These are phyloP conservation scores for Platycnemis pennipes DNA, from an alignment of 2,888 invertebrate species.

Conservation along the genomic window DNA sequence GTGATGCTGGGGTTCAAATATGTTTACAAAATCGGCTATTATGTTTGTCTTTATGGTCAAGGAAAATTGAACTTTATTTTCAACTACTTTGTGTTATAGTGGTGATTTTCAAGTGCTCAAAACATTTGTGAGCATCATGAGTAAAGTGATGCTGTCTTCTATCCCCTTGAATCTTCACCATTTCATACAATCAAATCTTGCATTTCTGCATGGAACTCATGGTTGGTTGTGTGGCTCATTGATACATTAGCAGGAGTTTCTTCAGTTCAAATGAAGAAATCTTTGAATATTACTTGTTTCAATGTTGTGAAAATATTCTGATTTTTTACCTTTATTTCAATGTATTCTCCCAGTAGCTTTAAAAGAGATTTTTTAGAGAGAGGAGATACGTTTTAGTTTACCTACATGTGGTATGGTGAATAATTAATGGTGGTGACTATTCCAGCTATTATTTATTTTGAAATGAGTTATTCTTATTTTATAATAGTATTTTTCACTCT, in stretches of 20 bases:
- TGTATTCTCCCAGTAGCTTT: background rate
- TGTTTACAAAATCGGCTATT: background rate
- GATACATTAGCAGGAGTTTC: background rate
- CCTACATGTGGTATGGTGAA: background rate
- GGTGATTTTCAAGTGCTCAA: background rate
- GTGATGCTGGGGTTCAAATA: background rate
- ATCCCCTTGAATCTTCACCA: background rate
- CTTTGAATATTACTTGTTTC: background rate
- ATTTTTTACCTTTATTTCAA: background rate
- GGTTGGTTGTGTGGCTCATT: background rate
- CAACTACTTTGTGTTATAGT: background rate
- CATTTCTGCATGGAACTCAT: background rate
- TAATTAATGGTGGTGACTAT: background rate
- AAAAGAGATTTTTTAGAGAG: background rate
- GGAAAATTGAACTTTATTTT: background rate
- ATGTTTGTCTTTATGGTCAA: background rate
- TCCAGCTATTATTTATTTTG: background rate
- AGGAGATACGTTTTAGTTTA: no score
- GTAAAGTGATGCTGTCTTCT: background rate
- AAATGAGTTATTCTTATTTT: background rate
- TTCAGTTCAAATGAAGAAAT: background rate
- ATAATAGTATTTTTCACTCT: background rate
- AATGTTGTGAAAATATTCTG: background rate
- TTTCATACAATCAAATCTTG: background rate
- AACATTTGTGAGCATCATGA: background rate